phyloP scores from a whole-genome alignment of 64 coral and sea anemone genomes.

The Stylophora pistillata region DNA sequence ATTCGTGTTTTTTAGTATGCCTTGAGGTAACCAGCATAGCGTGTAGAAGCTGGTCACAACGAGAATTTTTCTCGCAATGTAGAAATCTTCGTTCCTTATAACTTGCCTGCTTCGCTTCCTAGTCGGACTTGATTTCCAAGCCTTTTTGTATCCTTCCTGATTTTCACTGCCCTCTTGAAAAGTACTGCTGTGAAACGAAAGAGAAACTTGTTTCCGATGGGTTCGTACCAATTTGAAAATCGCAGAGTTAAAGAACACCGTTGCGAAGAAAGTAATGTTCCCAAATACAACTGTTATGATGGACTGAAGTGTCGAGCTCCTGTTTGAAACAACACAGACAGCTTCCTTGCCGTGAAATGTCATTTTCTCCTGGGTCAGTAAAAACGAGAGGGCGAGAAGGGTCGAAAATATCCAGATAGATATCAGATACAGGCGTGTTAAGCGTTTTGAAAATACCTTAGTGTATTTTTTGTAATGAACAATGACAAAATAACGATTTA shows the following conservation, averaged over 20 bases:
- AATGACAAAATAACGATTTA: slow-evolving; percentile 14
- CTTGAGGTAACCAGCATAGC: slow-evolving; percentile 11
- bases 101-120: neutral
- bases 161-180: neutral
- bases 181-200: neutral
- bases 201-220: neutral
- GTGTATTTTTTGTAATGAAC: slow-evolving; percentile 16
- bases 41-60: slow-evolving; percentile 7
- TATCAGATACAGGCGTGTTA: neutral
- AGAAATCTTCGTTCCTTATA: neutral
- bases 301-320: neutral
- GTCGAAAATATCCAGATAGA: neutral
- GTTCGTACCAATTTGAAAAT: neutral
- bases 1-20: slow-evolving; percentile 4
- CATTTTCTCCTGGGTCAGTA: neutral
- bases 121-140: too few species aligned
- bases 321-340: neutral
- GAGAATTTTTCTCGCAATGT: neutral
- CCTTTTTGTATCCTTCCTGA: neutral
- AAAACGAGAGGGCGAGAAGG: neutral
- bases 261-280: neutral
- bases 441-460: neutral
- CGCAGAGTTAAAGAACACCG: neutral
- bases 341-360: slow-evolving; percentile 21
- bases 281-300: neutral